Base-by-base conservation (phyloP, 64 coral and sea anemone genomes). In the Montipora efflorescens region DNA sequence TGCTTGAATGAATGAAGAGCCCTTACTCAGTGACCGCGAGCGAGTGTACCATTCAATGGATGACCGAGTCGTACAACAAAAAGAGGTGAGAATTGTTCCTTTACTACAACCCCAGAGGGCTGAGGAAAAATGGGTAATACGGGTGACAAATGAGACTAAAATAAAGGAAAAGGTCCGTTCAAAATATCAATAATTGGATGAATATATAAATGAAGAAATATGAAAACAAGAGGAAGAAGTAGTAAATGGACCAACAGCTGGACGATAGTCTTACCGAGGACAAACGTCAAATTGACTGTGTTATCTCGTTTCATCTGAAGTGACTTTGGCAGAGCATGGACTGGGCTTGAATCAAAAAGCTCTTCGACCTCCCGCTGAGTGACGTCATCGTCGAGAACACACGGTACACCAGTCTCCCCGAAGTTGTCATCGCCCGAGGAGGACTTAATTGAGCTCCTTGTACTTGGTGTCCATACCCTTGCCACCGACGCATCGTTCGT, bases 241-340 rank as follows among this genome's bases (percentile, higher is more conserved):
- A 74, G 4, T 16, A 4, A 7, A 16, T 1, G 23, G 43, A 36
- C 21, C n/a, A 36, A 82, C 55, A 16, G 20, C 3, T 15, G 18
- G n/a, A 28, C 7, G 16, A 36, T 16, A 82, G 14, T 61, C 96
- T 83, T 68, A 98, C 96, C 96, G 11, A 98, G 47, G 1, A 98
- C 96, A 92, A 98, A 98, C 0, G 96, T 98, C 36, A 87, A 78
- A 57, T 98, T 98, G 1, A 88, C 85, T 16, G 44, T n/a, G 74
- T 98, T 83, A 77, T 95, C 94, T 79, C 96, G 87, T 20, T 95
- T 91, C 92, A 94, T 95, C 62, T 89, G 84, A 85, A 98, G 82
- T 5, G 81, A 93, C 47, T 94, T 77, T 22, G 96, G 93, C 18
- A 95, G 43, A 16, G 51, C 8, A 70, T 51, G 12, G 57, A 49